Percentiles rank a stretch among this genome's conserved stretches.
Evolutionary conservation across 2,113 vertebrate genomes (phyloP).

Genomic region (Erinaceus europaeus): DNA sequence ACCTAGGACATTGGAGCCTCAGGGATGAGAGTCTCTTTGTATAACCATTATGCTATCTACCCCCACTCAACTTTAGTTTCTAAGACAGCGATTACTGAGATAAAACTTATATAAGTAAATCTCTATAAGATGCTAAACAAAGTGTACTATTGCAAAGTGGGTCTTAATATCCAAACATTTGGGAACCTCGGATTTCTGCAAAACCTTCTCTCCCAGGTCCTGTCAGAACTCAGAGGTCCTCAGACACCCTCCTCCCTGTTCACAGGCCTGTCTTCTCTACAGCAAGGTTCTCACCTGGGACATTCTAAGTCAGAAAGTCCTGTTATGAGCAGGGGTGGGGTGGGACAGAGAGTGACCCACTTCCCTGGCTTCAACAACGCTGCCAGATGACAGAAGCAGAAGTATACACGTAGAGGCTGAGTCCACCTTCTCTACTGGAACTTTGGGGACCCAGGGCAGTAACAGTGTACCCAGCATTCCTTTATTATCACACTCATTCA

Average conservation of each 20-base stretch:
- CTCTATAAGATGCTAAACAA: not conserved
- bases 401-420: accelerated
- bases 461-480: not conserved
- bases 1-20: too few species aligned
- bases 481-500: not conserved
- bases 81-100: not conserved
- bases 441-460: not conserved
- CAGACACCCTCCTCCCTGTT: not conserved
- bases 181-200: not conserved
- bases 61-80: too few species aligned
- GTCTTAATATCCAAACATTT: not conserved
- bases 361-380: not conserved
- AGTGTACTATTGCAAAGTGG: not conserved
- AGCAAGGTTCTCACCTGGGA: not conserved
- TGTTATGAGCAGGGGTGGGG: too few species aligned
- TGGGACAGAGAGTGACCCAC: not conserved
- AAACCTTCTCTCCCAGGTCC: not conserved
- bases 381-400: not conserved
- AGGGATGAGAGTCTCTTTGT: too few species aligned
- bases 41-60: too few species aligned
- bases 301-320: not conserved
- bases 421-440: too few species aligned
- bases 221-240: not conserved
- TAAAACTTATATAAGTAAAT: not conserved
- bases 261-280: not conserved